Evolutionary conservation across 1,140 invertebrate genomes (phyloP).

Genomic region (Prorops nasuta): DNA sequence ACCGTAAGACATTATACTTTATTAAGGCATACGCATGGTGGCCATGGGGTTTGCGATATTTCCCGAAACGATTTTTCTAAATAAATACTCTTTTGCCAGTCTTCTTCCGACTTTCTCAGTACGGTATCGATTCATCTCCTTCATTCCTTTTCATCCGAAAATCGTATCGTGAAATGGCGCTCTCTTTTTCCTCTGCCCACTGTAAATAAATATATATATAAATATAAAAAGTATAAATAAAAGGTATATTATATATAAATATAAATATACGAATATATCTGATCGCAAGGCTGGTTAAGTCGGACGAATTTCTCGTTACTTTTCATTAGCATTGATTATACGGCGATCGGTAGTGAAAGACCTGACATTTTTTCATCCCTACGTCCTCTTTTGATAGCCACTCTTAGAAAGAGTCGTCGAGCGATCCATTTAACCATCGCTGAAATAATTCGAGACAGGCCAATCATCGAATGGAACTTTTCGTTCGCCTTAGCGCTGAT

Average conservation of each 20-base stretch:
- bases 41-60: conserved; percentile 9
- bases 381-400: too few species aligned
- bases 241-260: conserved; percentile 24
- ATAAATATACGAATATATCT: conserved; percentile 41
- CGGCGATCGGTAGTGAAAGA: too few species aligned
- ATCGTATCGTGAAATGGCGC: conserved; percentile 4
- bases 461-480: conserved; percentile 6
- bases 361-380: too few species aligned
- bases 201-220: conserved; percentile 51
- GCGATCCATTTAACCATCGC: too few species aligned
- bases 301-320: conserved; percentile 29
- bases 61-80: conserved; percentile 11
- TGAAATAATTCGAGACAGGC: too few species aligned
- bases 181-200: conserved; percentile 33
- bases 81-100: conserved; percentile 6
- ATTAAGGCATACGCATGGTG: conserved; percentile 29
- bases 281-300: conserved; percentile 37
- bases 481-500: conserved; percentile 18
- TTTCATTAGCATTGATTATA: too few species aligned
- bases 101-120: neutral
- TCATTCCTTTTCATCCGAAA: neutral
- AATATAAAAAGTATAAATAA: conserved; percentile 26
- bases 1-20: conserved; percentile 49
- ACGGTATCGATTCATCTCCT: neutral
- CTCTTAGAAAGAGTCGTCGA: too few species aligned